Conservation (phyloP, 2,888 invertebrate genomes). For the Neria commutata region DNA sequence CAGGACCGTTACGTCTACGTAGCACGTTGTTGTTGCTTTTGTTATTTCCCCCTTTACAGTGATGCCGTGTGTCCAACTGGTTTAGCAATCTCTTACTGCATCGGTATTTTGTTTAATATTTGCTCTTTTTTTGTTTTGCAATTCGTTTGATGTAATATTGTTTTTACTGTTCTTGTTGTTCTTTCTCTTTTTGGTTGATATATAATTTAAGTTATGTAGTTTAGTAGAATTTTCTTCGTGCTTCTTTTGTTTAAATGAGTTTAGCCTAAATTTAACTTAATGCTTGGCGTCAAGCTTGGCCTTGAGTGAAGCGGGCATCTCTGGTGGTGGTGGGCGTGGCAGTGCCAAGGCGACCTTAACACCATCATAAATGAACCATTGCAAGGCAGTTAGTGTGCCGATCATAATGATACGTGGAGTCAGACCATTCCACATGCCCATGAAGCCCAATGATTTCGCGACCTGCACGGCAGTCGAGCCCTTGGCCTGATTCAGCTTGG, state of each 20-base stretch:
- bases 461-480: constrained; percentile 61
- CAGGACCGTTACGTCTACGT: too few species aligned
- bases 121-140: too few species aligned
- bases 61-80: too few species aligned
- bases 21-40: too few species aligned
- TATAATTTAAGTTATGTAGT: constrained; percentile 14
- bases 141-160: too few species aligned
- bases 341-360: constrained; percentile 80
- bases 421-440: constrained; percentile 84
- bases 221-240: constrained; percentile 27
- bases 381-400: constrained; percentile 87
- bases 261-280: neutral
- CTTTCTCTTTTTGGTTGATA: constrained; percentile 12
- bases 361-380: constrained; percentile 92
- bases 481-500: constrained; percentile 85
- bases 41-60: too few species aligned
- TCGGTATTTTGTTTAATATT: too few species aligned
- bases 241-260: constrained; percentile 16
- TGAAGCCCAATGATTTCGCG: constrained; percentile 59
- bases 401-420: constrained; percentile 90
- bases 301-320: constrained; percentile 87
- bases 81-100: too few species aligned
- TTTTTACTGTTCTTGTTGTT: neutral
- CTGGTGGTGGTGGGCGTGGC: constrained; percentile 88
- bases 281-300: constrained; percentile 43